These are phyloP conservation scores for Cryptomyrus ogoouensis DNA, from an alignment of 2,113 vertebrate species.

Conservation along the genomic window DNA sequence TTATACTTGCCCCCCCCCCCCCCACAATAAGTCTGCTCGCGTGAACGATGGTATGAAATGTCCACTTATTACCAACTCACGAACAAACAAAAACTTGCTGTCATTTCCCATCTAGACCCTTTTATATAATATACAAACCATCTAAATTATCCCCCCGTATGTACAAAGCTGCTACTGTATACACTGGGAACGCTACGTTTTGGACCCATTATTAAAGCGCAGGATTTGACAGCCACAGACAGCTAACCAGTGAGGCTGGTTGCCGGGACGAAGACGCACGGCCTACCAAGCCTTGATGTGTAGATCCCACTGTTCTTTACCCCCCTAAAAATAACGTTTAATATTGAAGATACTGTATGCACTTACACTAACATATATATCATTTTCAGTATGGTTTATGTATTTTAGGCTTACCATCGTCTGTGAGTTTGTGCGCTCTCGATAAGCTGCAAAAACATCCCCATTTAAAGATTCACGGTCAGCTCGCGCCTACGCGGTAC, in stretches of 20 bases:
- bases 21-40: too few species aligned
- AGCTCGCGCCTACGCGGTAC: neutral
- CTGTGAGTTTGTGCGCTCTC: neutral
- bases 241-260: neutral
- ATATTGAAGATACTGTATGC: neutral
- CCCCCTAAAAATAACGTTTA: neutral
- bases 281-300: neutral
- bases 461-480: neutral
- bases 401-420: neutral
- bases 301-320: neutral
- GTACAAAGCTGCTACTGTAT: neutral
- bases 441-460: neutral
- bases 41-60: too few species aligned
- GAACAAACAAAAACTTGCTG: neutral
- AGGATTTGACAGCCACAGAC: neutral
- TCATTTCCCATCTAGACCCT: neutral
- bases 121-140: neutral
- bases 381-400: neutral
- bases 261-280: neutral
- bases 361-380: neutral
- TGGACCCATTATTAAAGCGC: neutral
- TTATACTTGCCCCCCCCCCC: too few species aligned
- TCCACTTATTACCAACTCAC: neutral
- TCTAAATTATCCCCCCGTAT: neutral
- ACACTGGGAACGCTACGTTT: neutral